Evolutionary conservation across 2,113 vertebrate species (phyloP).

Genomic region (Malurus cyaneus): DNA sequence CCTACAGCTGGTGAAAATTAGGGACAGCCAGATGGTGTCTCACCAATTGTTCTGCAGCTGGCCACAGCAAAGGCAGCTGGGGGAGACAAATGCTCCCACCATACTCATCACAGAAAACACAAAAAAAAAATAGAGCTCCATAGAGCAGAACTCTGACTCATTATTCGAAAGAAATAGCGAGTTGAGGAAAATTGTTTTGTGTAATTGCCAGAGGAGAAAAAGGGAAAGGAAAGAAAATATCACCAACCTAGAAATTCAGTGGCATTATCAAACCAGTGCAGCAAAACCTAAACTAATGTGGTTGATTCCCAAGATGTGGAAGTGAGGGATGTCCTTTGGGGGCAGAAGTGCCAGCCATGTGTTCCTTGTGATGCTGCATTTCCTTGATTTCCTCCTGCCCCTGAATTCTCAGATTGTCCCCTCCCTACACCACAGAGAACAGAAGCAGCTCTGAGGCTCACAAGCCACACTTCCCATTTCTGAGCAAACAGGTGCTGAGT

Average conservation of each 20-base stretch:
- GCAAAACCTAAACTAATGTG: background rate
- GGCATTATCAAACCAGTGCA: background rate
- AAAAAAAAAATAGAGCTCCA: background rate
- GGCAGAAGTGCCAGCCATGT: rapidly evolving
- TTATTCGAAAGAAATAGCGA: background rate
- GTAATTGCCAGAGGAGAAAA: background rate
- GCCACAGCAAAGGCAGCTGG: background rate
- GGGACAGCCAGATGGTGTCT: conserved; percentile 39
- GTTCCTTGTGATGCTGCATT: background rate
- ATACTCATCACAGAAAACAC: background rate
- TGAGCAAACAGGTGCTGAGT: background rate
- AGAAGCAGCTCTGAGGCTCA: background rate
- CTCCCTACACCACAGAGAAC: background rate
- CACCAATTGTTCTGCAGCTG: conserved; percentile 60
- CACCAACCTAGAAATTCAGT: background rate
- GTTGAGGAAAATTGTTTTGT: background rate
- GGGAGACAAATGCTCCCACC: conserved; percentile 6
- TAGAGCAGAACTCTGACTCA: background rate
- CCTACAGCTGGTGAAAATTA: conserved; percentile 44
- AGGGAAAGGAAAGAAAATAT: rapidly evolving
- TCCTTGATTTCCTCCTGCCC: background rate
- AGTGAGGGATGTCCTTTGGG: background rate
- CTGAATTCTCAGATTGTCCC: background rate
- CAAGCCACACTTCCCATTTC: background rate
- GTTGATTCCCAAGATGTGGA: background rate